Percentiles rank a stretch among this genome's conserved stretches.
Evolutionary conservation across 2,113 vertebrate genomes (phyloP).

Genomic region (Donacobius atricapilla): DNA sequence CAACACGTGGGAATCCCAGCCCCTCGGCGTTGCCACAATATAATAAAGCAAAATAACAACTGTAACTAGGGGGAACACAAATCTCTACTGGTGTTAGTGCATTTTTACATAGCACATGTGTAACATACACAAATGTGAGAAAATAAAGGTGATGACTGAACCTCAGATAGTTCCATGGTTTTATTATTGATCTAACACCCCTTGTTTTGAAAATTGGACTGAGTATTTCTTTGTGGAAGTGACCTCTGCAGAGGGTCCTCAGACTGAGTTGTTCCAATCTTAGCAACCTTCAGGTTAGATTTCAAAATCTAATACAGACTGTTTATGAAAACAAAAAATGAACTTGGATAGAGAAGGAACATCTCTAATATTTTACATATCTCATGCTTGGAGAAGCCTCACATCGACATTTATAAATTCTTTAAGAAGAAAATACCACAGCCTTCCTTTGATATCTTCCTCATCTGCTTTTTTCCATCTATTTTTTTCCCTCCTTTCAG

Average conservation of each 20-base stretch:
- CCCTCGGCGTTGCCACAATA: background rate
- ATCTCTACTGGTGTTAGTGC: background rate
- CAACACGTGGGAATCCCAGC: background rate
- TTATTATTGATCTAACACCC: background rate
- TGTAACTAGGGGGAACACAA: background rate
- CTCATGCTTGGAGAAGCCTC: background rate
- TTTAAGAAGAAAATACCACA: background rate
- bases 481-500: background rate
- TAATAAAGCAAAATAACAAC: background rate
- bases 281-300: background rate
- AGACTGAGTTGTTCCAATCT: background rate
- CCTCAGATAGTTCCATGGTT: background rate
- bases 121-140: background rate
- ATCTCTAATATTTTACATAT: background rate
- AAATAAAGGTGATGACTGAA: background rate
- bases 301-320: background rate
- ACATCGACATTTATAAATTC: background rate
- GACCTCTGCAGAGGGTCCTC: background rate
- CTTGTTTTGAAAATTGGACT: background rate
- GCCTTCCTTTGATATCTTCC: background rate
- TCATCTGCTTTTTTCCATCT: background rate
- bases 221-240: background rate
- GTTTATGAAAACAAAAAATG: background rate
- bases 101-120: background rate
- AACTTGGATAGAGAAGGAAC: background rate